Evolutionary conservation across 2,888 invertebrate species (phyloP), one percentile per base, ranked within the genome.

Genomic region (Macroteleia sp.): DNA sequence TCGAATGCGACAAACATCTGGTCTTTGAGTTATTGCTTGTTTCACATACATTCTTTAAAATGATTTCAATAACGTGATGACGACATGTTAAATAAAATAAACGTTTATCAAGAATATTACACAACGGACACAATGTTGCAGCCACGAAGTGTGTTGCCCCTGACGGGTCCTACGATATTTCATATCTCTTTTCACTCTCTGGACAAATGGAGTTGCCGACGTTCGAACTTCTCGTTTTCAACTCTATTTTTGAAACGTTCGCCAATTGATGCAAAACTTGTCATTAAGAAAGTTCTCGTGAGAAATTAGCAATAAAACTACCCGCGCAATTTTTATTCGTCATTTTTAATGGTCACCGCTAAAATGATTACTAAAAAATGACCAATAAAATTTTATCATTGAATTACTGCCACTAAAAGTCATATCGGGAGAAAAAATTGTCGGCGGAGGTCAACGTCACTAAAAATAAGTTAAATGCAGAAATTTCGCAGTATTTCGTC

Each of bases 101-200:
- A 64, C 44, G 64, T 39, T 73, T 64, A 73, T 62, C 39, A 30
- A 22, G 57, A 64, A 64, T 64, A 64, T 73, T 73, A 48, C 73
- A 46, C 71, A 71, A 71, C 30, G 44, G 1, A 25, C 17, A 9
- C 44, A 61, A 44, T 46, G 71, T 44, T 61, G 56, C 46, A 34
- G 44, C 16, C 36, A 9, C 19, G 32, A 34, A 25, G 14, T 41
- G 10, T 4, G 54, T 20, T 32, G 19, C 36, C 54, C 20, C 9
- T 20, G 28, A 20, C 32, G 44, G 28, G n/a, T 61, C 44, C 28
- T 46, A 16, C 39, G 56, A 41, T 56, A 39, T 62, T 56, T 67
- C 34, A 39, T 46, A 30, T 19, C 20, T 54, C 39, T 50, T 28
- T 32, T 30, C 41, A 20, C 52, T 10, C 16, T 19, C 14, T 19